Evolutionary conservation across 1,140 invertebrate genomes (phyloP), one percentile per base, ranked within the genome.

Genomic region (Neodiprion fabricii): DNA sequence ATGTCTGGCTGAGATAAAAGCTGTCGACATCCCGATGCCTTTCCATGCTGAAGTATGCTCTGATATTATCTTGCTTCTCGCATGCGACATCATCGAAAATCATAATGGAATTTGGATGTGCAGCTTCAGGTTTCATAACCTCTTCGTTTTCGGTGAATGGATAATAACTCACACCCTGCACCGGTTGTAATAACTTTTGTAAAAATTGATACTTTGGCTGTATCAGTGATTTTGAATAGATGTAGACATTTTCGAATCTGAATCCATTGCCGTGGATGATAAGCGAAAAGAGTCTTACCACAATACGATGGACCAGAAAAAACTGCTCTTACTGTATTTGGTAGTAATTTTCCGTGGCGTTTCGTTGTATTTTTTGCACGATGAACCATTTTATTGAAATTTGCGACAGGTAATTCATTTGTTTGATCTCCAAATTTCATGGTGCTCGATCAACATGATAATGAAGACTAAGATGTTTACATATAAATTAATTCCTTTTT

Each of bases 81-180:
- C 80, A 83, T 12, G 80, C 75, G 48, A 86, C 79, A 79, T 88
- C 85, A 81, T 88, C 85, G 77, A 86, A 87, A 70, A 87, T 84
- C 68, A 87, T 80, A 23, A 84, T 74, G 4, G 79, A 84, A 78
- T 84, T 78, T 28, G 72, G 66, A 17, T 17, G 73, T 10, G 78
- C 72, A 23, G 80, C 72, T 67, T 78, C 28, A 3, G 79, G 70
- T 66, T 73, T 49, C 9, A 78, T 48, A 14, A 78, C 72, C 48
- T 74, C 40, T 65, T 74, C 73, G 12, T 74, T 67, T 8, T 74
- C 69, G 17, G 12, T 53, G 12, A 53, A 70, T 70, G 68, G 67
- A 65, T 61, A 71, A 71, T 70, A 70, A 17, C 72, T 48, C 9
- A 74, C 49, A 40, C 65, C 12, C 79, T 78, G 74, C n/a, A 84